Base-by-base conservation (phyloP, 2,888 invertebrate genomes). In the Villa cingulata region DNA sequence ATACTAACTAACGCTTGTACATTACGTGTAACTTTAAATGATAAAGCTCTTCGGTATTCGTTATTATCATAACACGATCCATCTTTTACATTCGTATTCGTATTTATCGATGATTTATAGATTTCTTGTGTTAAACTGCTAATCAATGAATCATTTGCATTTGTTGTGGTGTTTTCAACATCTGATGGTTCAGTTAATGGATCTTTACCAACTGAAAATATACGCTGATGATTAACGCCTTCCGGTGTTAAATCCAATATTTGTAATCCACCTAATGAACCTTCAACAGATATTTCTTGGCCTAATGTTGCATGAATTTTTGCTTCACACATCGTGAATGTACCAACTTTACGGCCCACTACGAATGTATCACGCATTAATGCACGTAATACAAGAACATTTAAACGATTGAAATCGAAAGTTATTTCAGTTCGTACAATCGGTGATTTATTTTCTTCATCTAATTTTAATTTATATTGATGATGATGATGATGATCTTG, bases 331-430 rank as follows among this genome's bases (percentile, higher is more conserved):
- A 95, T 80, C 15, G 92, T 94, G 17, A 92, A 89, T 0, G 94
- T 95, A 49, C 92, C 92, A 51, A 95, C 87, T 74, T 95, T 95
- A 56, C 84, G 78, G 0, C 87, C 90, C 29, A 81, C 74, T 43
- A 83, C 68, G 54, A 72, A 71, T 39, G 81, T 81, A 54, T 83
- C 83, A 55, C 79, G 80, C 59, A 84, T 73, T 1, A 86, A 78
- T 1, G 88, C 88, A 50, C 92, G 76, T 53, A 95, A 71, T 54
- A 95, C 72, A 48, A 95, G 70, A 51, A 95, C 83, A 65, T 91
- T 94, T 49, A 96, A 71, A 14, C 92, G 79, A 66, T 90, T 88
- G 66, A 95, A 95, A 66, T 95, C 92, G 61, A 95, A 94, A 20
- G 86, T 86, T 20, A 94, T 76, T 71, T 91, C 86, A 2, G 85